Evolutionary conservation across 2,113 vertebrate species (phyloP).

Genomic region (Urocolius indicus): DNA sequence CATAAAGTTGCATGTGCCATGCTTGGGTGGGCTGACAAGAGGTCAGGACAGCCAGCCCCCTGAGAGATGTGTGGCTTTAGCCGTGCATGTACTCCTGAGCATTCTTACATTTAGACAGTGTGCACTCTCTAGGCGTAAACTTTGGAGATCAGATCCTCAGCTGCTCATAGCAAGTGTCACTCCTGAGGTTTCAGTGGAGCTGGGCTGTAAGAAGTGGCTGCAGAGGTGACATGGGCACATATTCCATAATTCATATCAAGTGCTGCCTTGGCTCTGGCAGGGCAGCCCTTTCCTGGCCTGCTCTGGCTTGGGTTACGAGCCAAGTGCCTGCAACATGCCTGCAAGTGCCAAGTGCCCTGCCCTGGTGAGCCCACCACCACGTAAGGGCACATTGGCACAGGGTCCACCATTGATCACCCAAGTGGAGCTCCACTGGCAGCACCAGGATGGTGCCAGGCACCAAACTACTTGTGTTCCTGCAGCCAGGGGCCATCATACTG

Average conservation of each 20-base stretch:
- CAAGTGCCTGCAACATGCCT: not conserved
- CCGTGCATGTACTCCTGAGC: not conserved
- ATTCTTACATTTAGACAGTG: not conserved
- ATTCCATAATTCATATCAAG: not conserved
- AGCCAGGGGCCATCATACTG: not conserved
- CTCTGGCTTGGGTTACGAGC: not conserved
- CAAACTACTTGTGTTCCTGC: not conserved
- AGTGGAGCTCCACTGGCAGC: not conserved
- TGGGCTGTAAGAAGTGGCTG: not conserved
- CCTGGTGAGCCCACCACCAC: rapidly evolving
- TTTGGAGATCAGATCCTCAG: not conserved
- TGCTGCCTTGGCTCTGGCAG: not conserved
- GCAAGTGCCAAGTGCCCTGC: no score
- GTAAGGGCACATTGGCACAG: not conserved
- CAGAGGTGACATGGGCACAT: not conserved
- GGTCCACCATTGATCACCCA: not conserved
- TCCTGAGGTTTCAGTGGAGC: not conserved
- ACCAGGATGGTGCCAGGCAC: not conserved
- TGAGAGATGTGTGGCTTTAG: not conserved
- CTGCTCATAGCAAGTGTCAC: not conserved
- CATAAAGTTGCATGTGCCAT: not conserved
- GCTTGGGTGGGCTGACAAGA: not conserved
- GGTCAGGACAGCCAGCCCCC: not conserved
- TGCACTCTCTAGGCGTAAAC: not conserved
- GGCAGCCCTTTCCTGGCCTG: rapidly evolving